Base-by-base conservation (phyloP, 2,888 invertebrate species). In the Agonopterix alstromeriana region DNA sequence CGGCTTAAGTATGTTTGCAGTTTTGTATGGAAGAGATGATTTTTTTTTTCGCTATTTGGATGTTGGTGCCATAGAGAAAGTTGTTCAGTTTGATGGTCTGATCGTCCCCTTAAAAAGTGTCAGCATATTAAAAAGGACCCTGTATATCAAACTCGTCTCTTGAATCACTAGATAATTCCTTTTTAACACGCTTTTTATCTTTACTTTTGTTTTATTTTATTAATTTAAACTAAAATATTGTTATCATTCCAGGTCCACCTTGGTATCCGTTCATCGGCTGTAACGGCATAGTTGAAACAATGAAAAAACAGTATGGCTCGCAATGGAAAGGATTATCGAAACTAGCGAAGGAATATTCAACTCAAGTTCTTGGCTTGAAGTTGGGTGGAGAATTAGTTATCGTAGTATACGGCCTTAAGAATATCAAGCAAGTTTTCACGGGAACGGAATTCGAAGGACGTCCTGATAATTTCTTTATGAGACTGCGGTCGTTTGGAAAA, bases 381-480 rank as follows among this genome's bases (percentile, higher is more conserved):
- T 69, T 93, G 48, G 94, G 94, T 1, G 77, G 81, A 12, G 91
- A 92, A 57, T 73, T 89, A 36, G 72, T 93, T 0, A 90, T 94
- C 0, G 81, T 92, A 0, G 90, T 93, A 1, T 91, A 90, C 17
- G 92, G 93, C 0, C 80, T 90, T 41, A 90, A 92, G 48, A 90
- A 92, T 45, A 89, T 93, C 3, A 90, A 89, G 42, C 91, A 92
- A 65, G 90, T 92, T 5, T 86, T 93, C 42, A 84, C 85, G 1
- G 84, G 89, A 8, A 91, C 91, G 11, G 92, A 92, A 51, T 93
- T 94, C 58, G 92, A 93, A 62, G 93, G 93, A 0, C 85, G 94
- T 50, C 94, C 94, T 0, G 90, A 93, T 57, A 93, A 91, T 35
- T 94, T 93, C 66, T 93, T 94, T 65, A 91, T 93, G 58, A 85